Evolutionary conservation across 2,113 vertebrate genomes (phyloP), one percentile per base, ranked within the genome.

Genomic region (Albula goreensis): DNA sequence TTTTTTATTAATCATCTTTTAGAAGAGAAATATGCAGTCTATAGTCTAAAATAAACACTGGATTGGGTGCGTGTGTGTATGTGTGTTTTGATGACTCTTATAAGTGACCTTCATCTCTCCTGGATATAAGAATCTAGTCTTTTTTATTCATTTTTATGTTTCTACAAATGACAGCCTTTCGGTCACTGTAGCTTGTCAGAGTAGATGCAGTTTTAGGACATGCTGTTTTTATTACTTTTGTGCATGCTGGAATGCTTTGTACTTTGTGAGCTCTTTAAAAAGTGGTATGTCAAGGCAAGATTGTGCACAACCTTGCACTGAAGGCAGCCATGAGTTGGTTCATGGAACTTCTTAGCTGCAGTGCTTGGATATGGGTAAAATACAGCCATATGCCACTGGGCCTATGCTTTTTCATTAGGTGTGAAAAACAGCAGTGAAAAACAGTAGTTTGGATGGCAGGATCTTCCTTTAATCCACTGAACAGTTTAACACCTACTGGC

Each of bases 81-180:
- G 15, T 5, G 8, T 9, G 15, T 66, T 53, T 83, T 50, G 52
- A 13, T 52, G 25, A 80, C 22, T 25, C 22, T 9, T 13, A 22
- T 48, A 12, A 5, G 53, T 94, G 94, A 95, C 94, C 94, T 94
- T 95, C 93, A 91, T 92, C 82, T 92, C 90, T 88, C 85, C 5
- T 86, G 82, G 88, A 89, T 91, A 82, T 53, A 82, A 50, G 83
- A 91, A 86, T 90, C 91, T 92, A 94, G 93, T 93, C 93, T 94
- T 89, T 94, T 95, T 94, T 94, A 95, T 94, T 94, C 92, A 94
- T 94, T 93, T 87, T 92, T 90, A 92, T 92, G 90, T 94, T 94
- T 93, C 89, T 92, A 91, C 91, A 88, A 86, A 84, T 88, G 88
- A 85, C 91, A 86, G 88, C 89, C 88, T 90, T 87, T 87, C 88